A percentile compares a stretch with the other conserved stretches of the same genome.
phyloP scores from a whole-genome alignment of 2,797 vertebrate genomes.

The Sebastes nivosus region DNA sequence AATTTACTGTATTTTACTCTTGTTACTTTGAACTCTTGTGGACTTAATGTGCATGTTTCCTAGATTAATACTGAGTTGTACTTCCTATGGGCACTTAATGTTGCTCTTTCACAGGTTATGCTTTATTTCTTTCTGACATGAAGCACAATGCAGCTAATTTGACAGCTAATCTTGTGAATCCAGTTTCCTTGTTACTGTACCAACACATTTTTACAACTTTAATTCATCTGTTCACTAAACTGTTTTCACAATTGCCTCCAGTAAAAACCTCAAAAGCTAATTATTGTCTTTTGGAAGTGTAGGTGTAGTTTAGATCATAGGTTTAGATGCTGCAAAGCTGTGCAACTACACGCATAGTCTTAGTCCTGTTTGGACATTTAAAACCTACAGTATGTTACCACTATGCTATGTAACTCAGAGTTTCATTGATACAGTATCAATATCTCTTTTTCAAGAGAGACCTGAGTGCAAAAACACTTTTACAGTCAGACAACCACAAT shows the following conservation, averaged over 20 bases:
- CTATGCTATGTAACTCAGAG: not conserved
- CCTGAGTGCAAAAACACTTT: not conserved
- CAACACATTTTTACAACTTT: not conserved
- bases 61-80: not conserved
- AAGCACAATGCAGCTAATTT: not conserved
- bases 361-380: not conserved
- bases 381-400: not conserved
- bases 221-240: not conserved
- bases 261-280: not conserved
- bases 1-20: not conserved
- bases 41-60: not conserved
- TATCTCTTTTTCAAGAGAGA: not conserved
- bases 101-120: not conserved
- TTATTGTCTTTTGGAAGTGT: not conserved
- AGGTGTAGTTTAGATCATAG: not conserved
- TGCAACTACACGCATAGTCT: not conserved
- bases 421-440: not conserved
- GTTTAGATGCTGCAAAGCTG: not conserved
- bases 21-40: too few species aligned
- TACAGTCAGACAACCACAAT: not conserved
- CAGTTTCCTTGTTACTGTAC: not conserved
- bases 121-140: not conserved
- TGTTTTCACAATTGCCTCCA: not conserved
- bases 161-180: not conserved
- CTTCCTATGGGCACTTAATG: accelerated